A percentile compares a stretch with the other conserved stretches of the same genome.
Conservation (phyloP, 2,113 vertebrate genomes). For the Plestiodon gilberti region DNA sequence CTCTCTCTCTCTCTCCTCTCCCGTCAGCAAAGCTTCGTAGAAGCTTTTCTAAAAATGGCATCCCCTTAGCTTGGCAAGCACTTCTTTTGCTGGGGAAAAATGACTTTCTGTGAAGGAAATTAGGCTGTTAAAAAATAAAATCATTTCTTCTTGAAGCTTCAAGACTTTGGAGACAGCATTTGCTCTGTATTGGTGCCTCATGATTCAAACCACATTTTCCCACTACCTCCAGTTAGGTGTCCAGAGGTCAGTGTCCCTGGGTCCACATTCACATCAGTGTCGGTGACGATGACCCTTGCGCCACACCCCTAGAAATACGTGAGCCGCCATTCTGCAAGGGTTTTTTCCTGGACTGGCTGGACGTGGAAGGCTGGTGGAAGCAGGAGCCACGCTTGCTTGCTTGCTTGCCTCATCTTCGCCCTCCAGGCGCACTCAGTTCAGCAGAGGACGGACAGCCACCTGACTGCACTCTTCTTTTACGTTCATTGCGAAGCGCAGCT, state of each 20-base stretch:
- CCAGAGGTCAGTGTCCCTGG: neutral
- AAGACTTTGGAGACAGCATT: neutral
- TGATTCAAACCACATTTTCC: neutral
- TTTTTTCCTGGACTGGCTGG: no score
- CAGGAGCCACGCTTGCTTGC: no score
- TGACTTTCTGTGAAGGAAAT: constrained; percentile 53
- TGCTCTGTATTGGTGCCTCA: neutral
- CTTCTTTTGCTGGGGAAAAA: constrained; percentile 44
- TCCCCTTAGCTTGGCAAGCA: neutral
- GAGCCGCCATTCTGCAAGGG: neutral
- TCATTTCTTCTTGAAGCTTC: constrained; percentile 18
- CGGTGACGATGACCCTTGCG: neutral
- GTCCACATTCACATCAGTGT: neutral
- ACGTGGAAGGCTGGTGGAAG: no score
- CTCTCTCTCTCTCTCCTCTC: constrained; percentile 2
- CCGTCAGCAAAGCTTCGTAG: neutral
- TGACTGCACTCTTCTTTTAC: no score
- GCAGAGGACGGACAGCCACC: no score
- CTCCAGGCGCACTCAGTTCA: no score
- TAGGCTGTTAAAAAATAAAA: constrained; percentile 42
- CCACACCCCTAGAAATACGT: no score
- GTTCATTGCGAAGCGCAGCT: no score
- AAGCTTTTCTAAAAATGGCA: neutral
- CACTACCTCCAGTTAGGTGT: neutral
- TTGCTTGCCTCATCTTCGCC: no score